Evolutionary conservation across 1,140 invertebrate genomes (phyloP), one percentile per base, ranked within the genome.

Genomic region (Akabosia matsudoensis): DNA sequence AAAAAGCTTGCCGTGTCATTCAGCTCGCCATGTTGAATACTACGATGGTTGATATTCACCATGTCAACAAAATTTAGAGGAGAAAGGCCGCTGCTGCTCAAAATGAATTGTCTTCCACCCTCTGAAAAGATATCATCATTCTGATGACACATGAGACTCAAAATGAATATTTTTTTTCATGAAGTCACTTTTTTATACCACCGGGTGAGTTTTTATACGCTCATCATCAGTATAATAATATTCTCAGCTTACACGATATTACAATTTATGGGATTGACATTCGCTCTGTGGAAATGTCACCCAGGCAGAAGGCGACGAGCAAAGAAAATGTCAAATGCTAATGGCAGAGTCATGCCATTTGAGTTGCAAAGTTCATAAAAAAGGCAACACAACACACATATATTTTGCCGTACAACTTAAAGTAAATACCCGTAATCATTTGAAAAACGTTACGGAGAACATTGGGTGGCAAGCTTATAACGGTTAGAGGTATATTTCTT

Each of bases 251-350:
- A 45, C 37, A 45, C 37, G 37, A 45, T 45, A 45, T 45, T 45
- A 45, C 37, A 45, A 45, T 45, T 56, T 10, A 56, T 56, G 54
- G 54, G 54, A 56, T 67, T 67, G 61, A 67, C 61, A 67, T 67
- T 67, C 61, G 61, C 61, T 28, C 61, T 45, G 37, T 45, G 37
- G 22, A 67, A 67, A 67, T 67, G 61, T 67, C 61, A 67, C 24
- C 61, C 30, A n/a, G n/a, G n/a, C n/a, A n/a, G n/a, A n/a, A n/a
- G n/a, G n/a, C n/a, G n/a, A n/a, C n/a, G n/a, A n/a, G n/a, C n/a
- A n/a, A n/a, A n/a, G 37, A 67, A 67, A 67, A 67, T 67, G 61
- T 67, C 61, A 67, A 67, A 67, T 67, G 61, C 7, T 67, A 67
- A 67, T 67, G 30, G 30, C 13, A 16, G 61, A 67, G 54, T 14